Evolutionary conservation across 2,113 vertebrate species (phyloP), one percentile per base, ranked within the genome.

Genomic region (Carassius auratus): DNA sequence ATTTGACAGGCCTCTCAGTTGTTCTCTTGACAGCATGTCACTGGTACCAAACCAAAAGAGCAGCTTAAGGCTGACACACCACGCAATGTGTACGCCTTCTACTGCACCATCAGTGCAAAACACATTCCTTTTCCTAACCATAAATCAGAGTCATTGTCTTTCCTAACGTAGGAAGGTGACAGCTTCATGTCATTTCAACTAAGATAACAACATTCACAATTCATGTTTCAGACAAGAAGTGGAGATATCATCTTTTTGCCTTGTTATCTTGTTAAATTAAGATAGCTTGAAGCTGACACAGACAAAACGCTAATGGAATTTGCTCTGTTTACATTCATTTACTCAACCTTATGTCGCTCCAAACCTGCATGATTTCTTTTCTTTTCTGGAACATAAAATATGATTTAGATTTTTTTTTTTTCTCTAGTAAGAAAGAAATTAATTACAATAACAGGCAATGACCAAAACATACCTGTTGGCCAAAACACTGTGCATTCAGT

Each of bases 1-100:
- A 84, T 69, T 71, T 84, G 85, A 75, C 64, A 76, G 78, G 50
- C 62, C 6, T 87, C 69, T 81, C 69, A 55, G 50, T 30, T 73
- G 21, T 74, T 86, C 84, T 76, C 50, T 74, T 83, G 75, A 84
- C 50, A 12, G 19, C 59, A 59, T 71, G 55, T 52, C 55, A 76
- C 48, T 38, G 42, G 64, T 81, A 81, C 71, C 78, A 71, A 83
- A 75, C 59, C 80, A 76, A 75, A n/a, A n/a, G n/a, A n/a, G n/a
- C n/a, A n/a, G n/a, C n/a, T n/a, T n/a, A 78, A 55, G 69, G 45
- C 45, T 74, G 48, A 69, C 68, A 23, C 42, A 84, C 30, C 57
- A 75, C 33, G 57, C 75, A 23, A 62, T 33, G 64, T 21, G 26
- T 42, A 61, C 26, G 38, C 45, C 10, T 89, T 33, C 80, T 61